These are phyloP conservation scores for Scopus umbretta DNA, from an alignment of 2,113 vertebrate species.

Conservation along the genomic window DNA sequence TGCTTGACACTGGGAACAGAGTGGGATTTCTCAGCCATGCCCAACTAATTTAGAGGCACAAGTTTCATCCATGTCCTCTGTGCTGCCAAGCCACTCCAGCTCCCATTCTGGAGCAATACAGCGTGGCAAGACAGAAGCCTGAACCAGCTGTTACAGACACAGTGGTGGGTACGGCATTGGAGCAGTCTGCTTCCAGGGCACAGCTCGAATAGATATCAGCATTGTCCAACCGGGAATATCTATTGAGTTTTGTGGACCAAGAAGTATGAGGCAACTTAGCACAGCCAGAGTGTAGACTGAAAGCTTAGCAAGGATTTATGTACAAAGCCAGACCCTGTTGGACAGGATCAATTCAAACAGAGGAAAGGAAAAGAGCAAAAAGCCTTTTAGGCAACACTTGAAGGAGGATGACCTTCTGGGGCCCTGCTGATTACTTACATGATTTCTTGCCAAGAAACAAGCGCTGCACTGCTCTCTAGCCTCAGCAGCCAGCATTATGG, in stretches of 20 bases:
- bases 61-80: not conserved
- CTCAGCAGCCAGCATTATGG: not conserved
- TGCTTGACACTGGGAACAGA: not conserved
- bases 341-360: constrained; percentile 39
- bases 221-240: not conserved
- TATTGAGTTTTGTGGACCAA: not conserved
- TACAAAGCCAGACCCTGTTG: not conserved
- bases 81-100: not conserved
- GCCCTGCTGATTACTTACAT: constrained; percentile 45
- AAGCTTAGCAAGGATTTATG: constrained; percentile 37
- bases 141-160: not conserved
- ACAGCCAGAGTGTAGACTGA: not conserved
- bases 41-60: not conserved
- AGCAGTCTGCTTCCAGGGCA: not conserved
- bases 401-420: constrained; percentile 39
- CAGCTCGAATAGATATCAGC: not conserved
- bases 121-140: not conserved
- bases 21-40: not conserved
- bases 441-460: constrained; percentile 50
- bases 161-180: not conserved
- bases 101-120: not conserved
- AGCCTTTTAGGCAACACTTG: constrained; percentile 30
- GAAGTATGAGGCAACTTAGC: not conserved
- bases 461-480: not conserved
- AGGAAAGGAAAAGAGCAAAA: constrained; percentile 16